Conservation (phyloP, 2,888 invertebrate species). For the Clostera curtula region DNA sequence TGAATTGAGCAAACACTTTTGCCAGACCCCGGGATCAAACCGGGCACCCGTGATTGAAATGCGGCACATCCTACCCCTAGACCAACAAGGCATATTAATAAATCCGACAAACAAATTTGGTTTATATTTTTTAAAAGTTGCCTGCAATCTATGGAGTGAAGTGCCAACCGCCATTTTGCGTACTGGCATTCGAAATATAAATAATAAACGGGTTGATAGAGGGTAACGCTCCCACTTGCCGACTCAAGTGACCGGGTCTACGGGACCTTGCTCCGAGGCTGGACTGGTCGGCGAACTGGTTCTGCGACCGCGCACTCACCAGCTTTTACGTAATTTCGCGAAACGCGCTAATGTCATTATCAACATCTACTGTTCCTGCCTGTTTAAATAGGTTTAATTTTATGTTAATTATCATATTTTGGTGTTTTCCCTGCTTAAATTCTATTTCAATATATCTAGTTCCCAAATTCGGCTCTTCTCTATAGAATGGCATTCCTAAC, state of each 20-base stretch:
- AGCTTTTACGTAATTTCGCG: constrained; percentile 50
- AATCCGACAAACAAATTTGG: too few species aligned
- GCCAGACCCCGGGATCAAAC: too few species aligned
- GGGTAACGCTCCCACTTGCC: constrained; percentile 33
- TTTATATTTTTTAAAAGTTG: not conserved
- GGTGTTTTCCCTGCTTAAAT: too few species aligned
- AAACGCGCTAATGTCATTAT: constrained; percentile 29
- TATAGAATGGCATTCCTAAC: too few species aligned
- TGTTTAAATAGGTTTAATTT: not conserved
- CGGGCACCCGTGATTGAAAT: too few species aligned
- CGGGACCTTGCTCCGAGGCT: constrained; percentile 56
- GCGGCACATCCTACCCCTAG: too few species aligned
- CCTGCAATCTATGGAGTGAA: not conserved
- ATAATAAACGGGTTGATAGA: constrained; percentile 35
- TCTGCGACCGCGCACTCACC: constrained; percentile 30
- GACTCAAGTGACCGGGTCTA: constrained; percentile 23
- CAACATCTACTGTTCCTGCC: not conserved
- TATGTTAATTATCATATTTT: not conserved
- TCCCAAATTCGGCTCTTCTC: too few species aligned
- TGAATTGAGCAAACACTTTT: too few species aligned
- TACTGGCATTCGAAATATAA: constrained; percentile 23
- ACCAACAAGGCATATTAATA: too few species aligned
- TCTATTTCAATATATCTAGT: too few species aligned
- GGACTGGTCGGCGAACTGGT: constrained; percentile 61
- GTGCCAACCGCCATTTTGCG: constrained; percentile 15